phyloP scores from a whole-genome alignment of 2,797 vertebrate species.

The Platalea minor region DNA sequence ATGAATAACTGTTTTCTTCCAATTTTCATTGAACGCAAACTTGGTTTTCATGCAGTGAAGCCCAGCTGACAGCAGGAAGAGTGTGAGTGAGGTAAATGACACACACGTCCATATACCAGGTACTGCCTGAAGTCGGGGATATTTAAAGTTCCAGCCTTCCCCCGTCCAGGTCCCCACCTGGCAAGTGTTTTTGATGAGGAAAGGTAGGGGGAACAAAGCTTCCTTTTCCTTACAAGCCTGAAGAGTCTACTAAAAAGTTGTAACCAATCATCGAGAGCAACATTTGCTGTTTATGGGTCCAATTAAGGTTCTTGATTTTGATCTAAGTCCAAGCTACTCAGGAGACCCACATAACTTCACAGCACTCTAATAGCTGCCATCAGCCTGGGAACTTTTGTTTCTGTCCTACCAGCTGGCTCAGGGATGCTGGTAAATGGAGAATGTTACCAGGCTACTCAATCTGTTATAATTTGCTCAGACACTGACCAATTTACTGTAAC shows the following conservation, averaged over 20 bases:
- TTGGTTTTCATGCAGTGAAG: not conserved
- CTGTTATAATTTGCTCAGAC: not conserved
- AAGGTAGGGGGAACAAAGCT: not conserved
- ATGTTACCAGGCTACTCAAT: not conserved
- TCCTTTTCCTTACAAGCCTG: not conserved
- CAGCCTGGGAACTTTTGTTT: not conserved
- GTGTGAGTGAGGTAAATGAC: not conserved
- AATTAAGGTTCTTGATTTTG: not conserved
- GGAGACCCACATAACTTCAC: not conserved
- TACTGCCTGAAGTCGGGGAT: no score
- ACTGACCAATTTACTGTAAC: not conserved
- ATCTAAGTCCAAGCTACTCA: no score
- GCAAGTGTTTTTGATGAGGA: not conserved
- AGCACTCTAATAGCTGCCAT: not conserved
- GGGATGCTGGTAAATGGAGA: not conserved
- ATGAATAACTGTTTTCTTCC: not conserved
- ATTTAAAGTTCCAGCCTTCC: not conserved
- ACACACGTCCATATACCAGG: accelerated
- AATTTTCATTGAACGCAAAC: not conserved
- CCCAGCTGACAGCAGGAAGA: not conserved
- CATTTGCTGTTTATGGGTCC: not conserved
- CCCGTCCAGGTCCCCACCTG: not conserved
- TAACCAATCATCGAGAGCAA: not conserved
- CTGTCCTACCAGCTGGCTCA: not conserved
- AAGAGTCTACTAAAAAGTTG: no score